Base-by-base conservation (phyloP, 2,113 vertebrate genomes). In the Poeciliopsis turrubarensis region DNA sequence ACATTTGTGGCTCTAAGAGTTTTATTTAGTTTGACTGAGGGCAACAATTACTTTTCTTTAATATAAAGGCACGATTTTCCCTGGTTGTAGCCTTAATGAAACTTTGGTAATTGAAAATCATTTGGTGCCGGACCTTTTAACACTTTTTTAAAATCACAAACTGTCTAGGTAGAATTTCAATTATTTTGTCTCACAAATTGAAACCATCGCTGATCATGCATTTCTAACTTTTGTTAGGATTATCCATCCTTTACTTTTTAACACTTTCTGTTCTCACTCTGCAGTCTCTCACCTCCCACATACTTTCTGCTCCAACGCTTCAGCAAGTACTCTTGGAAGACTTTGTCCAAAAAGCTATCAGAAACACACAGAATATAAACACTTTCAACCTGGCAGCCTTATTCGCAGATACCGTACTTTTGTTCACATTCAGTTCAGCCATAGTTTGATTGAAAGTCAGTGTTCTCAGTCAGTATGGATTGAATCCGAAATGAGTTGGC, bases 341-440 rank as follows among this genome's bases (percentile, higher is more conserved):
- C 41, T n/a, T 26, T 26, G 14, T n/a, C 70, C 70, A 72, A 41
- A 60, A 41, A 39, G 34, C 70, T 62, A 60, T 37, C 70, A 72
- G n/a, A 71, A 34, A 19, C 57, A 32, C 39, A 61, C 34, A 37
- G 34, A 37, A 37, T 27, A 71, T 37, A 19, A 72, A 61, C 70
- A 29, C 4, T 29, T 34, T 41, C 57, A 72, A 57, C 14, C 15
- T 39, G n/a, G 19, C 32, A 41, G 34, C 11, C 34, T 41, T 39
- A 62, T 37, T 37, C 70, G 11, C 70, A 72, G 27, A 34, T 60
- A 72, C 30, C 3, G 29, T 29, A 29, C 29, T 72, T 61, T 72
- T 39, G 27, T 60, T 62, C 12, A 7, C 15, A 41, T n/a, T 11
- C 2, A 29, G 9, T 72, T 72, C 34, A 30, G 70, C 34, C 9